Evolutionary conservation across 2,888 invertebrate genomes (phyloP).

Genomic region (Mythimna ferrago): DNA sequence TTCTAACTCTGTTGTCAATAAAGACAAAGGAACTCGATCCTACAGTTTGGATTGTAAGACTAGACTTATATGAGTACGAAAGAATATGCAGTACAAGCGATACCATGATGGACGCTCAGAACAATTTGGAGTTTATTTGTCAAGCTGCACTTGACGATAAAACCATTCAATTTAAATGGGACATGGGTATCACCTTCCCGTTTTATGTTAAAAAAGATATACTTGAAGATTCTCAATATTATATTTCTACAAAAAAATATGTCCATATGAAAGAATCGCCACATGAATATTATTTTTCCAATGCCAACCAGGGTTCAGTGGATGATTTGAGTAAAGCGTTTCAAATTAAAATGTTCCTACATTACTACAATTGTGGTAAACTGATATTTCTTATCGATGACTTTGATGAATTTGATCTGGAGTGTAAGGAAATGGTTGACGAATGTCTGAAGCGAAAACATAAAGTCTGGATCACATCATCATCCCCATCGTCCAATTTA

Average conservation of each 20-base stretch:
- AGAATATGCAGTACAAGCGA: neutral
- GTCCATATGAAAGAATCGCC: neutral
- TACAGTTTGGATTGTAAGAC: slow-evolving; percentile 44
- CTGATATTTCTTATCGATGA: neutral
- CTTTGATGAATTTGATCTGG: neutral
- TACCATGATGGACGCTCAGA: neutral
- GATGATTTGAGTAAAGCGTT: neutral
- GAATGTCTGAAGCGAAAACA: neutral
- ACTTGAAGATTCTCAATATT: no score
- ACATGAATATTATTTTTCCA: neutral
- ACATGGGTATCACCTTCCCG: no score
- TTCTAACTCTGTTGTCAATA: neutral
- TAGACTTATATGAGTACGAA: slow-evolving; percentile 41
- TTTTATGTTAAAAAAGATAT: no score
- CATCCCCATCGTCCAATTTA: neutral
- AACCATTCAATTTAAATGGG: neutral
- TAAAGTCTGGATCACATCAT: neutral
- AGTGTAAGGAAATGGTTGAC: neutral
- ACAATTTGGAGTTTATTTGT: slow-evolving; percentile 28
- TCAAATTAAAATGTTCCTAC: neutral
- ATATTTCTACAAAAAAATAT: neutral
- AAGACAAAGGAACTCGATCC: slow-evolving; percentile 13
- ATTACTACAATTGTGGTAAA: neutral
- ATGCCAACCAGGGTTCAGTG: neutral
- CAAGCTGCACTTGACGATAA: slow-evolving; percentile 2